A percentile compares a stretch with the other conserved stretches of the same genome.
These are phyloP conservation scores for Montifringilla adamsi DNA, from an alignment of 2,113 vertebrate genomes.

Conservation along the genomic window DNA sequence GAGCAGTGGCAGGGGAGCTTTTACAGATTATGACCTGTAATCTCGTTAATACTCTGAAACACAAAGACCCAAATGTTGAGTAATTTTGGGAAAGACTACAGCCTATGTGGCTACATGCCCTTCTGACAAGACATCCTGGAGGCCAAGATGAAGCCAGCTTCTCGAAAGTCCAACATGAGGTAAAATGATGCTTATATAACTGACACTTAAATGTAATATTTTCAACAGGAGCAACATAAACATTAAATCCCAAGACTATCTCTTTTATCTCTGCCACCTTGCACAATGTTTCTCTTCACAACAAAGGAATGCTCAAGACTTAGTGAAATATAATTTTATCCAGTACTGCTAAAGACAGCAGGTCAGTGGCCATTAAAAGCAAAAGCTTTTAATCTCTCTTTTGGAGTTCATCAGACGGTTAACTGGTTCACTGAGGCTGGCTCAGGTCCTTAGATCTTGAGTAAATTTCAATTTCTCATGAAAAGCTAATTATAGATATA, in stretches of 20 bases:
- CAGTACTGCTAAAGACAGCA: not conserved
- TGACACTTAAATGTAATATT: not conserved
- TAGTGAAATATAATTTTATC: not conserved
- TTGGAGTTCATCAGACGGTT: not conserved
- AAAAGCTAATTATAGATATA: not conserved
- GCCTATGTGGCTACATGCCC: constrained; percentile 6
- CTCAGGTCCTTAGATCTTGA: not conserved
- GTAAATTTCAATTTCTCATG: not conserved
- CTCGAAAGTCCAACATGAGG: not conserved
- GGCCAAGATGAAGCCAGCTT: not conserved
- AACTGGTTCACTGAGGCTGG: not conserved
- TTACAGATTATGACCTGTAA: constrained; percentile 77
- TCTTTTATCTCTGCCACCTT: not conserved
- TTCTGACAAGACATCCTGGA: constrained; percentile 22
- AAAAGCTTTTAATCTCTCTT: not conserved
- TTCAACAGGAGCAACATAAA: not conserved
- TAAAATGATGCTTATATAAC: not conserved
- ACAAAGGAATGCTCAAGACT: not conserved
- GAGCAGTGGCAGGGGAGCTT: constrained; percentile 73
- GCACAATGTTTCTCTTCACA: not conserved
- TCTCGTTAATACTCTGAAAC: constrained; percentile 75
- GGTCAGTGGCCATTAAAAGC: not conserved
- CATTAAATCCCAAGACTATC: not conserved
- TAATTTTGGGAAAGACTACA: constrained; percentile 61
- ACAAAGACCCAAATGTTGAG: constrained; percentile 69